Percentiles rank a stretch among this genome's conserved stretches.
Conservation (phyloP, 2,113 vertebrate genomes). For the Caranx melampygus region DNA sequence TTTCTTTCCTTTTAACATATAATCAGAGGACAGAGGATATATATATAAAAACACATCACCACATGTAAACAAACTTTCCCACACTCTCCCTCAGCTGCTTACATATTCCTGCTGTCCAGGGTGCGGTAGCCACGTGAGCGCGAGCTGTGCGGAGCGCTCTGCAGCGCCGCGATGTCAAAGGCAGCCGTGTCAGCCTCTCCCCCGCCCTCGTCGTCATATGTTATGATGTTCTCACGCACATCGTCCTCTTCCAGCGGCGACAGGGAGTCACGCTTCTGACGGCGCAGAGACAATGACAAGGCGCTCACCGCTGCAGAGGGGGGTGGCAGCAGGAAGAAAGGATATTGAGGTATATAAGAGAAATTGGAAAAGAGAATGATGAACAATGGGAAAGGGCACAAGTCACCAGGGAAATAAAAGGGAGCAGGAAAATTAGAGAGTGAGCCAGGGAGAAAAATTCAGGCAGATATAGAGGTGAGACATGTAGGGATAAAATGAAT, state of each 20-base stretch:
- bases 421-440: slow-evolving; percentile 35
- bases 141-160: slow-evolving; percentile 85
- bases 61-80: slow-evolving; percentile 7
- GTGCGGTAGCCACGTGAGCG: slow-evolving; percentile 82
- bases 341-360: slow-evolving; percentile 49
- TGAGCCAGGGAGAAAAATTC: slow-evolving; percentile 31
- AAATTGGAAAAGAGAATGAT: slow-evolving; percentile 65
- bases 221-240: slow-evolving; percentile 93
- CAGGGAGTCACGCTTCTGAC: slow-evolving; percentile 89
- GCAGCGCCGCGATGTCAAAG: slow-evolving; percentile 92
- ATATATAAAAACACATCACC: slow-evolving; percentile 6
- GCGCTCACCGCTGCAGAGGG: slow-evolving; percentile 76
- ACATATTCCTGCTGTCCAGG: slow-evolving; percentile 86
- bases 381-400: slow-evolving; percentile 53
- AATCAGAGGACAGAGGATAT: slow-evolving; percentile 15
- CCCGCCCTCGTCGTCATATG: slow-evolving; percentile 91
- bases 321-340: not conserved
- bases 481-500: slow-evolving; percentile 57
- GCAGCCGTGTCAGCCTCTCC: slow-evolving; percentile 93
- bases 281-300: slow-evolving; percentile 88
- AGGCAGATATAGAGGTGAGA: slow-evolving; percentile 70
- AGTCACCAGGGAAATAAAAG: slow-evolving; percentile 71
- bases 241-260: slow-evolving; percentile 91
- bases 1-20: slow-evolving; percentile 14
- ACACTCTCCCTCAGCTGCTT: slow-evolving; percentile 46